phyloP scores from a whole-genome alignment of 2,888 invertebrate species.

The Caenorhabditis sp. region DNA sequence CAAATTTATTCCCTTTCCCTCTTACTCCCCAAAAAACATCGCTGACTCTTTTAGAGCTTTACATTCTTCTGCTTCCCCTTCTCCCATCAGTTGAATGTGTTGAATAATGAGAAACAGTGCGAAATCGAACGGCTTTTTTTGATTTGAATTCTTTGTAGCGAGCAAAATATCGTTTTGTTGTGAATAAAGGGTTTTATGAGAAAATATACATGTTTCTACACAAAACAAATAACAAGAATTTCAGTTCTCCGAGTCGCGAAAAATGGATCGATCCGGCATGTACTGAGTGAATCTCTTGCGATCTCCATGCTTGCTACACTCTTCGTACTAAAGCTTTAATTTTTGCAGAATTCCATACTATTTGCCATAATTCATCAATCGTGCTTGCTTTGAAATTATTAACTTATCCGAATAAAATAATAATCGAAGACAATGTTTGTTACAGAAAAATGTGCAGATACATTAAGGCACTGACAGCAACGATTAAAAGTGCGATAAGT shows the following conservation, averaged over 20 bases:
- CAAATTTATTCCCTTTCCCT: neutral
- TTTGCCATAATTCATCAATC: constrained; percentile 6
- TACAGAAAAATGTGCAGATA: too few relatives aligned
- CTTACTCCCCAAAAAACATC: neutral
- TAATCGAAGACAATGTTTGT: too few relatives aligned
- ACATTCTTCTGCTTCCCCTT: constrained; percentile 28
- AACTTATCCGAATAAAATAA: constrained; percentile 3
- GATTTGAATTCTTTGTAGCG: constrained; percentile 22
- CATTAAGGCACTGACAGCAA: too few relatives aligned
- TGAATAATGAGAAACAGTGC: constrained; percentile 3
- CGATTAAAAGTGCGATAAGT: too few relatives aligned
- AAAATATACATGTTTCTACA: too few relatives aligned
- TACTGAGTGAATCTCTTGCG: constrained; percentile 13
- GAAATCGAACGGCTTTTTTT: constrained; percentile 12
- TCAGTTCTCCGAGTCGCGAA: constrained; percentile 55
- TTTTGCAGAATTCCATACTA: constrained; percentile 7
- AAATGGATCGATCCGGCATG: constrained; percentile 57
- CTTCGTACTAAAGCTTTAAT: constrained; percentile 26
- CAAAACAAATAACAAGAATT: constrained; percentile 9
- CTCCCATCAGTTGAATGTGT: constrained; percentile 5
- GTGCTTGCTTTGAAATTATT: constrained; percentile 6
- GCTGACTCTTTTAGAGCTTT: constrained; percentile 32
- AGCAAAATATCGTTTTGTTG: neutral
- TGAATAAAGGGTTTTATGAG: too few relatives aligned
- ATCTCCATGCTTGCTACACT: neutral